Percentiles rank a stretch among this genome's conserved stretches.
These are phyloP conservation scores for Bos taurus DNA, from an alignment of 2,113 vertebrate genomes.

Conservation along the genomic window DNA sequence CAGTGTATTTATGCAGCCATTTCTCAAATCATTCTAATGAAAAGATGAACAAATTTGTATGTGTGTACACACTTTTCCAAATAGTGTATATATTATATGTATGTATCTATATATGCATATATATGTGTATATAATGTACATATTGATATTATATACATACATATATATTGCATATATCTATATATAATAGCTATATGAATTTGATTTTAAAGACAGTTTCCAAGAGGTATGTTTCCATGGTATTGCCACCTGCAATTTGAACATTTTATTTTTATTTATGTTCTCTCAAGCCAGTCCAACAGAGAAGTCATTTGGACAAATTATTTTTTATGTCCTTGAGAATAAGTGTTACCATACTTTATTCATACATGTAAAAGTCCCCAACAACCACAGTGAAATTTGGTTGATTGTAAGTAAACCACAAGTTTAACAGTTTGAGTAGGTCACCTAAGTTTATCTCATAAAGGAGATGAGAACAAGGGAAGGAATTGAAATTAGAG, in stretches of 20 bases:
- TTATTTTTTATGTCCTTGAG: neutral
- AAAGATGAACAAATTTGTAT: neutral
- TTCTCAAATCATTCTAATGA: constrained; percentile 1
- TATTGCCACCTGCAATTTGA: neutral
- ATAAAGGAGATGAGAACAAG: neutral
- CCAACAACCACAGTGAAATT: neutral
- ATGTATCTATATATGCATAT: neutral
- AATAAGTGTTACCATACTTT: neutral
- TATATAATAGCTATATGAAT: neutral
- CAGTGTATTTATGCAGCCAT: neutral
- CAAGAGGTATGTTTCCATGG: neutral
- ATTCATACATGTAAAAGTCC: neutral
- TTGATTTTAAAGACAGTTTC: neutral
- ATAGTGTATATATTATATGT: neutral
- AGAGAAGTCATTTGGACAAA: neutral
- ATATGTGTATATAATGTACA: neutral
- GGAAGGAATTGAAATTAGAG: neutral
- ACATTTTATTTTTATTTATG: neutral
- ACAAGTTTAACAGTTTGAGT: neutral
- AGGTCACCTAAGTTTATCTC: neutral
- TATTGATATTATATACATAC: neutral
- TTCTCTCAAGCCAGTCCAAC: neutral
- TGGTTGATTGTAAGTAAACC: neutral
- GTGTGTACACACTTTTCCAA: neutral
- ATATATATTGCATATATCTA: neutral